Base-by-base conservation (phyloP, 2,797 vertebrate genomes). In the Diplodus puntazzo region DNA sequence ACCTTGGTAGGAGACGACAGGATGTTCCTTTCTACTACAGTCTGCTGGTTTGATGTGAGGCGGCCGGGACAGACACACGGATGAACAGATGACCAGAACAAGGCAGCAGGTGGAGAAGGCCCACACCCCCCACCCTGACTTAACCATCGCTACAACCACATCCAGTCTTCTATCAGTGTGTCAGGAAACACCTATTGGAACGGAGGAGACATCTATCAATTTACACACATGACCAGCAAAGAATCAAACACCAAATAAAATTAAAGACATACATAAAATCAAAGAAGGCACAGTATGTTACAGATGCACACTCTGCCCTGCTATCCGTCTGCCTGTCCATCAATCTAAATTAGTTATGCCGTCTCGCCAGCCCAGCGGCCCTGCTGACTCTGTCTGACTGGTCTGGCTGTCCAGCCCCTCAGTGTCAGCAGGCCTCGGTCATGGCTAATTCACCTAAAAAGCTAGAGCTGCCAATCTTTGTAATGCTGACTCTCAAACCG, bases 361-460 rank as follows among this genome's bases (percentile, higher is more conserved):
- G 21, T 60, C 79, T 49, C 45, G 43, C 18, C 12, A 9, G 12
- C 57, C 63, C 69, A 14, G 17, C 25, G 1, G 48, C 70, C 61
- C 55, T 21, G 62, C 76, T 20, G 18, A 14, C 62, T 82, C 71
- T 18, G 82, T 79, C 42, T 85, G 71, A 73, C 61, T 79, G 54
- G 72, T 82, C 75, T 60, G 69, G 46, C 60, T 73, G 69, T 80
- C 84, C 69, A 53, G 66, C 71, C 80, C 79, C 61, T 87, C 79
- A 1, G 43, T 91, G 85, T 92, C 91, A 92, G 87, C 81, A 27
- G 84, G 87, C 78, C 83, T 85, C 78, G 43, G 89, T 87, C 93
- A 91, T 67, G 89, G 89, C 88, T 89, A 91, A 92, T 94, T 89
- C 87, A 82, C 75, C 79, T 94, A 93, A 94, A 90, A 90, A 88